Conservation (phyloP, 2,797 vertebrate species). For the Notamacropus eugenii region DNA sequence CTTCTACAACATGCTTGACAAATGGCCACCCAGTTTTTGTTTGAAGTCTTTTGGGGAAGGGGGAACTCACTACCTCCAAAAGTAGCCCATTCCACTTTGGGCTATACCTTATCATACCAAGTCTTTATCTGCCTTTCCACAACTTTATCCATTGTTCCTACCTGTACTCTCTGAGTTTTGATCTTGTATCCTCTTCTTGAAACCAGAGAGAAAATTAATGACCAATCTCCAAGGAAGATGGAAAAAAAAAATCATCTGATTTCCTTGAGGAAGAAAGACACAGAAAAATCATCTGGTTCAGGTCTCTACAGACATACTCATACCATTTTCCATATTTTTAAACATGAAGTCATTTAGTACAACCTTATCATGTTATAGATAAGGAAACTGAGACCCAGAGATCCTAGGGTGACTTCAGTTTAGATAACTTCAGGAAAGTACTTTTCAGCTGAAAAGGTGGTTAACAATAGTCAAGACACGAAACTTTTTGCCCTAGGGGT, state of each 20-base stretch:
- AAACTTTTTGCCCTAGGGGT: neutral
- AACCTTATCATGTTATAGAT: neutral
- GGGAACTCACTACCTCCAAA: neutral
- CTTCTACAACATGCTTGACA: neutral
- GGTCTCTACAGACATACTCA: neutral
- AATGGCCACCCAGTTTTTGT: neutral
- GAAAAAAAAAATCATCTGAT: neutral
- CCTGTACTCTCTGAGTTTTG: neutral
- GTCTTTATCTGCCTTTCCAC: neutral
- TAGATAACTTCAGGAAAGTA: neutral
- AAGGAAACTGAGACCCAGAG: neutral
- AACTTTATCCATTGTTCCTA: neutral
- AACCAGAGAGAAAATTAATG: neutral
- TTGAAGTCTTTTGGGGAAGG: neutral
- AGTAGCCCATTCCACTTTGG: neutral
- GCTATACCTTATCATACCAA: neutral
- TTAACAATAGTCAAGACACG: neutral
- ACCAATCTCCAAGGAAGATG: neutral
- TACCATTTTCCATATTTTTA: neutral
- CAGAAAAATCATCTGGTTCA: neutral
- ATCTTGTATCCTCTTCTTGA: neutral
- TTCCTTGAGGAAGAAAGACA: constrained; percentile 28
- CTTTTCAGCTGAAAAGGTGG: neutral
- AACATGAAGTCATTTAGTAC: neutral
- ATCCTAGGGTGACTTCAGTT: neutral